Conservation (phyloP, 2,888 invertebrate species). For the Microdon myrmicae region DNA sequence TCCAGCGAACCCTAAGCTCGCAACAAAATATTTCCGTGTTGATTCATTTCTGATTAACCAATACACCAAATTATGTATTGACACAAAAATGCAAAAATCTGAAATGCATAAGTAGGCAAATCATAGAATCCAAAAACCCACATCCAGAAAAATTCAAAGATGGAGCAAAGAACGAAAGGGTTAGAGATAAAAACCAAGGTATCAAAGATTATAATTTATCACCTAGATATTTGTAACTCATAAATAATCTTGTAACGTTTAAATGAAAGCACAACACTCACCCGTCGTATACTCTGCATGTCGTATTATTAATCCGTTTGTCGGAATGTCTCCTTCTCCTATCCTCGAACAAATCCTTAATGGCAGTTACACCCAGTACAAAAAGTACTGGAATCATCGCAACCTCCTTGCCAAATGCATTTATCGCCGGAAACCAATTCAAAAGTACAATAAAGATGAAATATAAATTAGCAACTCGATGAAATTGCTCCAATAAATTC, state of each 20-base stretch:
- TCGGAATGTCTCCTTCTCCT: conserved; percentile 89
- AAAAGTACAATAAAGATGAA: conserved; percentile 96
- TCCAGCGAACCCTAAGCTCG: too few relatives aligned
- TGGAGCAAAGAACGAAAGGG: too few relatives aligned
- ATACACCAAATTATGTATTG: too few relatives aligned
- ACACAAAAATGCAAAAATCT: too few relatives aligned
- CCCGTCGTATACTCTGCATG: conserved; percentile 92
- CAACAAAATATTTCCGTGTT: too few relatives aligned
- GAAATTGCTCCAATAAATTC: conserved; percentile 96
- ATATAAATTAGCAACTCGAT: conserved; percentile 96
- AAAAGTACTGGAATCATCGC: conserved; percentile 95
- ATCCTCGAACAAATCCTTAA: conserved; percentile 96
- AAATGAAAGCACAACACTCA: conserved; percentile 72
- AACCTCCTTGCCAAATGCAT: conserved; percentile 95
- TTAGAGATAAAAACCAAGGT: too few relatives aligned
- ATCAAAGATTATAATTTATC: too few relatives aligned
- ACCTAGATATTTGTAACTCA: too few relatives aligned
- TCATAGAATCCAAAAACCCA: too few relatives aligned
- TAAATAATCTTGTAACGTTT: neutral
- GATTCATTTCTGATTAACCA: too few relatives aligned
- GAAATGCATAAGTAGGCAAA: too few relatives aligned
- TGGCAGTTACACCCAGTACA: conserved; percentile 92
- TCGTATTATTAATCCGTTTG: conserved; percentile 91
- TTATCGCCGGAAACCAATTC: conserved; percentile 94
- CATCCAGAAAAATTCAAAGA: too few relatives aligned